Evolutionary conservation across 2,888 invertebrate species (phyloP).

Genomic region (Melipona bicolor): DNA sequence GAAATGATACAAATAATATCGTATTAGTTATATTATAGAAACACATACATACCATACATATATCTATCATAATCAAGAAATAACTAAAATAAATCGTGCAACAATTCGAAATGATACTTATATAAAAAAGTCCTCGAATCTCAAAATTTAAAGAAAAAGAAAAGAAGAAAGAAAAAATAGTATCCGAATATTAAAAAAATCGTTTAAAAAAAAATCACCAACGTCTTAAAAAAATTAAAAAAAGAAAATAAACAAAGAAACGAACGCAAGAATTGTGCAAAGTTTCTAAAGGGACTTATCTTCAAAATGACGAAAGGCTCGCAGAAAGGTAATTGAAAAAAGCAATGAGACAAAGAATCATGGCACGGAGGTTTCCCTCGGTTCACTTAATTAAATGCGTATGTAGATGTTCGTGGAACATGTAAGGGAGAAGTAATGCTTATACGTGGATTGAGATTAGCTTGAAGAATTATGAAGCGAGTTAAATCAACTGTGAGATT

Average conservation of each 20-base stretch:
- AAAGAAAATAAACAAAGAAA: background rate
- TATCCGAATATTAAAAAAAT: no score
- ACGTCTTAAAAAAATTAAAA: no score
- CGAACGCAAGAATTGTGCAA: background rate
- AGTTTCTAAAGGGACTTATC: background rate
- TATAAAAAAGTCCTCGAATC: no score
- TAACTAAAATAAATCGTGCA: no score
- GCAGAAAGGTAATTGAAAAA: constrained; percentile 54
- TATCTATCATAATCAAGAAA: no score
- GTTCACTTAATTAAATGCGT: constrained; percentile 80
- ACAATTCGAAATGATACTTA: no score
- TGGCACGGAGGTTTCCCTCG: constrained; percentile 41
- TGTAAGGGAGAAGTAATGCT: constrained; percentile 77
- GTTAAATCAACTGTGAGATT: constrained; percentile 83
- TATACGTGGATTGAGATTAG: constrained; percentile 83
- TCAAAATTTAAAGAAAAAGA: no score
- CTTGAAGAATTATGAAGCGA: constrained; percentile 83
- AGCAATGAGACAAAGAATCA: constrained; percentile 3
- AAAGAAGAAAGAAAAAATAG: no score
- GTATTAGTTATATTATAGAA: no score
- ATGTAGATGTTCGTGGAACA: constrained; percentile 67
- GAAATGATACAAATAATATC: no score
- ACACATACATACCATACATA: no score
- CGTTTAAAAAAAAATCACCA: no score
- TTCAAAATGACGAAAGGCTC: background rate